Evolutionary conservation across 2,888 invertebrate species (phyloP), one percentile per base, ranked within the genome.

Genomic region (Epirrhoe alternata): DNA sequence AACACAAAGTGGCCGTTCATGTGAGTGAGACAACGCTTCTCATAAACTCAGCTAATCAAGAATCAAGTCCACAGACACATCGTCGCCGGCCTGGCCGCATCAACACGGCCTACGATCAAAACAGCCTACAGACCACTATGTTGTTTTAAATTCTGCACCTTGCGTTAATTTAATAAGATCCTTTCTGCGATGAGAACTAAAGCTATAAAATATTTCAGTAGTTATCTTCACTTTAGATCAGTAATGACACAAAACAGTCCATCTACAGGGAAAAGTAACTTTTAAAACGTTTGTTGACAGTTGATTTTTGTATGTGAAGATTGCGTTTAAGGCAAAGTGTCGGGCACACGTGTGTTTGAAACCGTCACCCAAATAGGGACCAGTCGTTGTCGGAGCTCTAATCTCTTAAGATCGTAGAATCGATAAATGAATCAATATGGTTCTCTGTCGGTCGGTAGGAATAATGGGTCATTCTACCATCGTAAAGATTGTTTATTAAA

Each of bases 361-460:
- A 87, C 81, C 86, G 86, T 89, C 88, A 86, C 85, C 90, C 86
- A 87, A 90, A 89, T 88, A 86, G 87, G 87, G 86, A 86, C 88
- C 86, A 86, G 86, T 87, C 38, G 12, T 42, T 42, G 38, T 42
- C 84, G 80, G 77, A 83, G 80, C 78, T 77, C 81, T 78, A 81
- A 79, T 85, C 83, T 87, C 84, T 76, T 72, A 83, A 87, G 90
- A 90, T 90, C 83, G 84, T 85, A 85, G 82, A 84, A 77, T 82
- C 84, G 89, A 89, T 89, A 88, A 82, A 78, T 83, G 82, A 82
- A 83, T 83, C 83, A 82, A 82, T 85, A 79, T 79, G 79, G 66
- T 77, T 74, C 79, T 82, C 76, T 80, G 77, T 81, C 75, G 75
- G 77, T 81, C 74, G 74, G 77, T 74, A 78, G 35, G 6, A 38